Evolutionary conservation across 1,140 invertebrate genomes (phyloP).

Genomic region (Eupristina koningsbergeri): DNA sequence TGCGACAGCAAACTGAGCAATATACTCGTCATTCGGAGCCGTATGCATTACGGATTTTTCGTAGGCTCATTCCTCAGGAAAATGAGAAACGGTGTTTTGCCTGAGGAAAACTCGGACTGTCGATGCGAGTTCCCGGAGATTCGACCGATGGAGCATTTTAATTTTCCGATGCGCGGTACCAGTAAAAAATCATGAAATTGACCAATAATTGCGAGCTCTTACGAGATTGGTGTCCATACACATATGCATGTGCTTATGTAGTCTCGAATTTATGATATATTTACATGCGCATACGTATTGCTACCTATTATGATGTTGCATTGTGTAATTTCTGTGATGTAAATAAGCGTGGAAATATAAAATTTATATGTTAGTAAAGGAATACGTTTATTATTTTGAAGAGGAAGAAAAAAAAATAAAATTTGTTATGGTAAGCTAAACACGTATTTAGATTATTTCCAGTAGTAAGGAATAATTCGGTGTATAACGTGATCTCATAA

Average conservation of each 20-base stretch:
- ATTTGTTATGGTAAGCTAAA: neutral
- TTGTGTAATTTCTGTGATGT: neutral
- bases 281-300: neutral
- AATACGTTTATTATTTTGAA: neutral
- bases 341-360: neutral
- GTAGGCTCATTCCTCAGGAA: too few relatives aligned
- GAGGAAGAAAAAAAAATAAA: neutral
- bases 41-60: too few relatives aligned
- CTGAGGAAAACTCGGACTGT: too few relatives aligned
- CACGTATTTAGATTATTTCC: neutral
- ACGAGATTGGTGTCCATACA: too few relatives aligned
- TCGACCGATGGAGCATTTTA: too few relatives aligned
- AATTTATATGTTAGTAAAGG: neutral
- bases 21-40: too few relatives aligned
- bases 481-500: neutral
- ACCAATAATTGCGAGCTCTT: neutral
- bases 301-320: neutral
- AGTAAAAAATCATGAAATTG: neutral
- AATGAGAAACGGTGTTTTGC: too few relatives aligned
- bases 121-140: too few relatives aligned
- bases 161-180: too few relatives aligned
- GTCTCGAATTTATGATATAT: neutral
- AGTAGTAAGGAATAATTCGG: neutral
- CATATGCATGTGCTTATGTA: neutral
- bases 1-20: neutral